These are phyloP conservation scores for Xylota sylvarum DNA, from an alignment of 2,888 invertebrate genomes.

Conservation along the genomic window DNA sequence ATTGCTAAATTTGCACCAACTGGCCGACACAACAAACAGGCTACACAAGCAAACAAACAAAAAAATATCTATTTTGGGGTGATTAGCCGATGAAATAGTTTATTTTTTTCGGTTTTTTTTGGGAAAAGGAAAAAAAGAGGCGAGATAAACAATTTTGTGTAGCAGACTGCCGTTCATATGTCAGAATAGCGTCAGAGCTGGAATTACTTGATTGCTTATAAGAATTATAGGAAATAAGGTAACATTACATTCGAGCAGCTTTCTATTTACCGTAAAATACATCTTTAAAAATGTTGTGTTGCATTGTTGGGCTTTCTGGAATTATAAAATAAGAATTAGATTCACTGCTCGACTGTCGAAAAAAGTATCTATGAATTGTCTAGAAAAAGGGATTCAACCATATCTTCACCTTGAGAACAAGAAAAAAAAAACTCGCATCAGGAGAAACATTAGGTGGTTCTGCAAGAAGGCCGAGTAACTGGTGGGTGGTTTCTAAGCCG, in stretches of 20 bases:
- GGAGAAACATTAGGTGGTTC: too few species aligned
- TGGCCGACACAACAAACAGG: slow-evolving; percentile 25
- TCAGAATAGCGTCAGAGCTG: slow-evolving; percentile 31
- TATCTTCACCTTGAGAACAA: too few species aligned
- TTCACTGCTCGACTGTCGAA: too few species aligned
- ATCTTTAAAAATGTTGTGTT: too few species aligned
- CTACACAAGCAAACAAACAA: slow-evolving; percentile 49
- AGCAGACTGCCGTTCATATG: slow-evolving; percentile 6
- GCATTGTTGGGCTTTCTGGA: too few species aligned
- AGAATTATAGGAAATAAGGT: slow-evolving; percentile 50
- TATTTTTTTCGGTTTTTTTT: slow-evolving; percentile 33
- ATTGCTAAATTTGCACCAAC: slow-evolving; percentile 59
- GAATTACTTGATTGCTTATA: background rate
- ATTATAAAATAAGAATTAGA: too few species aligned
- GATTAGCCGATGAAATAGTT: slow-evolving; percentile 65
- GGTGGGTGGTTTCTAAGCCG: too few species aligned
- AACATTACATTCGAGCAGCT: slow-evolving; percentile 14
- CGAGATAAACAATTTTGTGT: slow-evolving; percentile 65
- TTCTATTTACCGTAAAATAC: too few species aligned
- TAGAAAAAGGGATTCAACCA: too few species aligned
- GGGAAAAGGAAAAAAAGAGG: slow-evolving; percentile 1
- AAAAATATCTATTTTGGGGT: slow-evolving; percentile 72
- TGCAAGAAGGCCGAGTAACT: too few species aligned
- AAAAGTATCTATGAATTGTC: too few species aligned
- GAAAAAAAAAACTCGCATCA: too few species aligned